These are phyloP conservation scores for Anagyrus pseudococci DNA, from an alignment of 2,888 invertebrate genomes.

Conservation along the genomic window DNA sequence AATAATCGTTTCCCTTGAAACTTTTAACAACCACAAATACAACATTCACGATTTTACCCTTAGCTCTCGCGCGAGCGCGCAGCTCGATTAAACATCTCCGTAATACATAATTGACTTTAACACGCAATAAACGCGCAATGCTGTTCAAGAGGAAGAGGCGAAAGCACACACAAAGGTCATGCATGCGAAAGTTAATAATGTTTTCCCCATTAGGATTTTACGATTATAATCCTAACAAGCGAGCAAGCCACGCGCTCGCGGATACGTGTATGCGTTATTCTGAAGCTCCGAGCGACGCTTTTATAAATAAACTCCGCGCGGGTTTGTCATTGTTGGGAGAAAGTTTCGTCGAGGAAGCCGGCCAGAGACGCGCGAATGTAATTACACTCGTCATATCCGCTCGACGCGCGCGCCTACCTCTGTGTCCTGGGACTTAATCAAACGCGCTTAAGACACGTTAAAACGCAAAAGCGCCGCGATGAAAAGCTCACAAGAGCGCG, in stretches of 20 bases:
- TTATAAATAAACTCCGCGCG: background rate
- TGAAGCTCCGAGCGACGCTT: no score
- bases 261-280: no score
- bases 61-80: no score
- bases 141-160: background rate
- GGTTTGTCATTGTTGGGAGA: conserved; percentile 35
- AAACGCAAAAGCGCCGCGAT: conserved; percentile 13
- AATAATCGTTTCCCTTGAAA: no score
- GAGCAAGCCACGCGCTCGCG: conserved; percentile 3
- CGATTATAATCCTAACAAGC: conserved; percentile 33
- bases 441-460: conserved; percentile 22
- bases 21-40: no score
- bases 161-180: background rate
- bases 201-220: conserved; percentile 34
- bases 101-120: no score
- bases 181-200: conserved; percentile 15
- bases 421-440: conserved; percentile 24
- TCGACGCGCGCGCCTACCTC: conserved; percentile 11
- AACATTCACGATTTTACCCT: no score
- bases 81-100: no score
- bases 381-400: conserved; percentile 35
- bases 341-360: conserved; percentile 28
- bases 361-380: conserved; percentile 21
- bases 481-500: conserved; percentile 10
- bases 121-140: no score